Percentiles rank a stretch among this genome's conserved stretches.
Conservation (phyloP, 2,888 invertebrate species). For the Mesorhabditis spiculigera region DNA sequence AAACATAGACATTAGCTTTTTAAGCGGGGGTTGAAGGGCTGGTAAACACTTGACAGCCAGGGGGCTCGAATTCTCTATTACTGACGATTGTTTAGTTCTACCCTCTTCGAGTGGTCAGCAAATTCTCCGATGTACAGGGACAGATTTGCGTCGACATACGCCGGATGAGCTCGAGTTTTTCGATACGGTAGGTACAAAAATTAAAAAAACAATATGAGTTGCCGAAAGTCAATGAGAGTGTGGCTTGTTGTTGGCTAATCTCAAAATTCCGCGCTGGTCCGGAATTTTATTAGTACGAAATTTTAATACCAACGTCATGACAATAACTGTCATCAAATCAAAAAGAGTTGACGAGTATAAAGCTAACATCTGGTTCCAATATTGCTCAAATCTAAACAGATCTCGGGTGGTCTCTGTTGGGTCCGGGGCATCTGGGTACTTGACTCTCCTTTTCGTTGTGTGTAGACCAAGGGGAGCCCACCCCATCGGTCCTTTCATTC, state of each 20-base stretch:
- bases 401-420: too few relatives aligned
- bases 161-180: neutral
- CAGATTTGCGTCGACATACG: constrained; percentile 2
- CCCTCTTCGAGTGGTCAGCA: neutral
- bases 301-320: too few relatives aligned
- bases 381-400: too few relatives aligned
- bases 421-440: too few relatives aligned
- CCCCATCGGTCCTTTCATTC: too few relatives aligned
- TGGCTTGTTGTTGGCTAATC: neutral
- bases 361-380: too few relatives aligned
- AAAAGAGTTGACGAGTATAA: too few relatives aligned
- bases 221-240: neutral
- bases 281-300: too few relatives aligned
- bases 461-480: too few relatives aligned
- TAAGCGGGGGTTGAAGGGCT: neutral
- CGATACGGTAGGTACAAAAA: neutral
- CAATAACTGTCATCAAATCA: too few relatives aligned
- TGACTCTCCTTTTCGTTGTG: too few relatives aligned
- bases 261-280: too few relatives aligned
- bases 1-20: neutral
- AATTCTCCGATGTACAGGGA: constrained; percentile 2
- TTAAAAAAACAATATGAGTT: neutral
- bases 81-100: neutral
- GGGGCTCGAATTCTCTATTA: neutral
- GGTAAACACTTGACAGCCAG: neutral